These are phyloP conservation scores for Sphyrna mokarran DNA, from an alignment of 2,113 vertebrate genomes.

Conservation along the genomic window DNA sequence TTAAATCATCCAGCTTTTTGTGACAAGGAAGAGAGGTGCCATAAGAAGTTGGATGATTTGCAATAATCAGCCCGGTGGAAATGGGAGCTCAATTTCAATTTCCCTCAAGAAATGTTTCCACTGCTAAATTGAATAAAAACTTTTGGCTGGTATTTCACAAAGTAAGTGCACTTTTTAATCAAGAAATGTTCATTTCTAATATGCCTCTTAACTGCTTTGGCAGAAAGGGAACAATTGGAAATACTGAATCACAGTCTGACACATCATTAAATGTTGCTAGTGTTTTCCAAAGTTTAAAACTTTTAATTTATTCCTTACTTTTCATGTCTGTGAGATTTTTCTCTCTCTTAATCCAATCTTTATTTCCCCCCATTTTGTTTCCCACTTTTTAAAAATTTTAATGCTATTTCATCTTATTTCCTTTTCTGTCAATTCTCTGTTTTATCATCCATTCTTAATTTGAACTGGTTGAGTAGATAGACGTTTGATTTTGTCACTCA, in stretches of 20 bases:
- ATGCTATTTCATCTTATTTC: not conserved
- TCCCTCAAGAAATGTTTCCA: not conserved
- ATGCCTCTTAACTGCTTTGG: not conserved
- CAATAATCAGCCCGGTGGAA: not conserved
- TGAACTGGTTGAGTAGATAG: not conserved
- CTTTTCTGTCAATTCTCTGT: not conserved
- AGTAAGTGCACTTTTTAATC: not conserved
- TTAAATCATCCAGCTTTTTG: not conserved
- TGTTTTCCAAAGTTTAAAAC: not conserved
- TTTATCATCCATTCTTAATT: not conserved
- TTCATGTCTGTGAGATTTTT: not conserved
- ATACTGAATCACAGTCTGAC: not conserved
- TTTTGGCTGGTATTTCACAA: not conserved
- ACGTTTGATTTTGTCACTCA: not conserved
- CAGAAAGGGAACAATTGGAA: not conserved
- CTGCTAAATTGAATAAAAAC: not conserved
- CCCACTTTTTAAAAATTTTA: not conserved
- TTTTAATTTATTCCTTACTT: not conserved
- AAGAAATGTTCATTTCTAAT: too few relatives aligned
- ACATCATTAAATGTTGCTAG: not conserved
- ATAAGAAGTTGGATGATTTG: not conserved
- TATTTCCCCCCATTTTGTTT: not conserved
- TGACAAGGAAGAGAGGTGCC: not conserved
- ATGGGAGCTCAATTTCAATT: not conserved
- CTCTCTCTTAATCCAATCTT: not conserved